A percentile compares a stretch with the other conserved stretches of the same genome.
These are phyloP conservation scores for Pelecanus crispus DNA, from an alignment of 2,113 vertebrate species.

Conservation along the genomic window DNA sequence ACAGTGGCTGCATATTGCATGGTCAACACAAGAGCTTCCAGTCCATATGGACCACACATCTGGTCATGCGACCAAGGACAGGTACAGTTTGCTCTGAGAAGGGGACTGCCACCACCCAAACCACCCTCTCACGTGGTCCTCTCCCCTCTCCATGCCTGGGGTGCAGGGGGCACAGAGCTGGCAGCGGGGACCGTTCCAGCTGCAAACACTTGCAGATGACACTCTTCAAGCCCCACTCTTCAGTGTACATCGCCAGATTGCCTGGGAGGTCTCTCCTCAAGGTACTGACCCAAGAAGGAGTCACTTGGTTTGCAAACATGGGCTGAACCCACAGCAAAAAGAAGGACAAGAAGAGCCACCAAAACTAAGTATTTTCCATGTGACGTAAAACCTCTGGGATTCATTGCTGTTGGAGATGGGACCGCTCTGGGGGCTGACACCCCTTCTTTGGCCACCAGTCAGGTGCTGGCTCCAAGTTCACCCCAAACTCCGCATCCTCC, in stretches of 20 bases:
- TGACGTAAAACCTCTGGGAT: not conserved
- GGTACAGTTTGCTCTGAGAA: not conserved
- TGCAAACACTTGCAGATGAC: not conserved
- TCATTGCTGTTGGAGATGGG: not conserved
- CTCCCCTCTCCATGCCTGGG: not conserved
- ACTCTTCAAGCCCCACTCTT: not conserved
- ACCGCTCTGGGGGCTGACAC: not conserved
- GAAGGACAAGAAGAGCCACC: not conserved
- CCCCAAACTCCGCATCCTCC: not conserved
- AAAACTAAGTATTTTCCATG: not conserved
- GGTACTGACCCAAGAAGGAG: not conserved
- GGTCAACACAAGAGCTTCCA: not conserved
- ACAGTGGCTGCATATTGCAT: not conserved
- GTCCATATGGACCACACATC: not conserved
- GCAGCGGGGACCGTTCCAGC: not conserved
- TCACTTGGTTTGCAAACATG: not conserved
- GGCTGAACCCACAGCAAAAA: not conserved
- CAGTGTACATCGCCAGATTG: rapidly evolving
- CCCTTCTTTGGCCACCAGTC: not conserved
- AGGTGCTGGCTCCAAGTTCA: not conserved
- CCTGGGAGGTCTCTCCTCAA: not conserved
- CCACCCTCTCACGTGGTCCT: not conserved
- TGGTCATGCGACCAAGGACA: too few relatives aligned
- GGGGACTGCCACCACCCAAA: too few relatives aligned
- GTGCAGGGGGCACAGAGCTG: not conserved